These are phyloP conservation scores for Ursus arctos DNA, from an alignment of 2,113 vertebrate species.

Conservation along the genomic window DNA sequence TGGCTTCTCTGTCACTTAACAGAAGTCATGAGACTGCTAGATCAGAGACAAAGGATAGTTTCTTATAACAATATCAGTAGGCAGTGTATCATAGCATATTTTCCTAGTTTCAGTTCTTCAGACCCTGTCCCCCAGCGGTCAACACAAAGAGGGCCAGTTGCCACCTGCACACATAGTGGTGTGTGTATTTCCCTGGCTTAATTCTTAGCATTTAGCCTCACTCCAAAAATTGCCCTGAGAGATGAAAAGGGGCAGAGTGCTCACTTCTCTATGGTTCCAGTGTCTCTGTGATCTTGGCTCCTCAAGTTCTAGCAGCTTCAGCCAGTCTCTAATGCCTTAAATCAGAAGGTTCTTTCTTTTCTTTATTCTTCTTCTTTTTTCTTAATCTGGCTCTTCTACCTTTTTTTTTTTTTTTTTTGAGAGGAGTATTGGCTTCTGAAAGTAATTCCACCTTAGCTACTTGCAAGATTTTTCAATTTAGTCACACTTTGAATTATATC, in stretches of 20 bases:
- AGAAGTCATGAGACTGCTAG: neutral
- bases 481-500: neutral
- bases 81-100: neutral
- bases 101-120: neutral
- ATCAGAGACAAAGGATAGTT: neutral
- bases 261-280: neutral
- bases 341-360: neutral
- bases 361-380: neutral
- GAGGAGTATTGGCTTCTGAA: neutral
- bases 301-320: neutral
- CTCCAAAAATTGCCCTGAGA: neutral
- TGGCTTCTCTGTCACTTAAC: neutral
- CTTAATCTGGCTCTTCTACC: neutral
- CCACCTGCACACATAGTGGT: no score
- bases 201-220: neutral
- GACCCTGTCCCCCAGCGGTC: neutral
- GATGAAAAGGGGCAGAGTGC: neutral
- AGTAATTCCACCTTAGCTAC: neutral
- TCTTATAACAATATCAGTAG: neutral
- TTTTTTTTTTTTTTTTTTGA: neutral
- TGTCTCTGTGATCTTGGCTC: neutral
- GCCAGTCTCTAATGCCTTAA: neutral
- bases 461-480: neutral
- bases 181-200: neutral
- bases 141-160: neutral